phyloP scores from a whole-genome alignment of 2,113 vertebrate genomes.

The Nycticorax nycticorax region DNA sequence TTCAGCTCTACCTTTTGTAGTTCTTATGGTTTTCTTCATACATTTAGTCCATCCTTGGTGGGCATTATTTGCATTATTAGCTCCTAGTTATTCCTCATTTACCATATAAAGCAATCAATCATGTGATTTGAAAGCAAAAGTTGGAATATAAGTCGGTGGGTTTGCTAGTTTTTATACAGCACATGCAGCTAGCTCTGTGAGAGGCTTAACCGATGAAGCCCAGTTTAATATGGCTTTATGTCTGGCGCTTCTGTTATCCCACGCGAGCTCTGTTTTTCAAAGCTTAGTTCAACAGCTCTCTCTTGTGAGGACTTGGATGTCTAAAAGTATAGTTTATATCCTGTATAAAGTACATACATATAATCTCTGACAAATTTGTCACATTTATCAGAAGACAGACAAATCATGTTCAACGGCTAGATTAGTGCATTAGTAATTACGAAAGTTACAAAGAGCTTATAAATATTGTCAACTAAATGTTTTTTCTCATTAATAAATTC shows the following conservation, averaged over 20 bases:
- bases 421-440: neutral
- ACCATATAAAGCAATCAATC: neutral
- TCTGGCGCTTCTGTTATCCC: constrained; percentile 33
- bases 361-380: neutral
- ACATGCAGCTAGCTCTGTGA: neutral
- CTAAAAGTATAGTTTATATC: neutral
- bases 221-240: constrained; percentile 46
- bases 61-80: neutral
- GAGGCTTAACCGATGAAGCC: constrained; percentile 6
- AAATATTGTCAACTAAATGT: neutral
- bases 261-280: neutral
- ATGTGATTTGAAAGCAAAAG: neutral
- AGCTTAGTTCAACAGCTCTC: constrained; percentile 15
- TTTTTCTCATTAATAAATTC: neutral
- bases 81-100: neutral
- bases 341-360: neutral
- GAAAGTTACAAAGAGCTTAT: neutral
- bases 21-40: neutral
- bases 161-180: neutral
- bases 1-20: neutral
- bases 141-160: neutral
- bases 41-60: neutral
- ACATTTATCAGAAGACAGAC: neutral
- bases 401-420: neutral
- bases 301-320: neutral